Percentiles rank a stretch among this genome's conserved stretches.
These are phyloP conservation scores for Cerceris ruficornis DNA, from an alignment of 2,888 invertebrate species.

Conservation along the genomic window DNA sequence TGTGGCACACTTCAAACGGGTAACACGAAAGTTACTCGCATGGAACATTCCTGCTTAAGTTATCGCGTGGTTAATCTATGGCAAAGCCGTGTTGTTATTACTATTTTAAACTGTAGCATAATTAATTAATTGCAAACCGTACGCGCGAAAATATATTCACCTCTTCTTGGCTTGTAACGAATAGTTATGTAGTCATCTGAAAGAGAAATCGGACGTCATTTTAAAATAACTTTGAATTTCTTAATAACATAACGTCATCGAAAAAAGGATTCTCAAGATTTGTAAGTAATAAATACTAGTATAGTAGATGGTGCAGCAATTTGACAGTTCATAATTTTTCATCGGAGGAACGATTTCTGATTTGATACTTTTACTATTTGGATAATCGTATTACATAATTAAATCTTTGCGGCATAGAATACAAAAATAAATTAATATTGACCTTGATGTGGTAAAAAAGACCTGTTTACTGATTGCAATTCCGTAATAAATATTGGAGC, in stretches of 20 bases:
- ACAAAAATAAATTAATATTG: too few relatives aligned
- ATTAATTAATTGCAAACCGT: constrained; percentile 29
- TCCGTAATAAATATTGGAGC: too few relatives aligned
- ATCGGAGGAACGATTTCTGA: too few relatives aligned
- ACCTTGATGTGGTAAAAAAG: too few relatives aligned
- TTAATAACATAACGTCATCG: constrained; percentile 1
- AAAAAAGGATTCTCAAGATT: background rate
- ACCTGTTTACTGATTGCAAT: too few relatives aligned
- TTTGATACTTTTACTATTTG: too few relatives aligned
- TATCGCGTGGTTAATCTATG: constrained; percentile 30
- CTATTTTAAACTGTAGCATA: constrained; percentile 31
- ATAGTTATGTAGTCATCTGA: constrained; percentile 96
- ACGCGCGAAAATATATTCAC: constrained; percentile 84
- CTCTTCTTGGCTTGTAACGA: constrained; percentile 95
- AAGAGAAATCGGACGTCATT: constrained; percentile 70
- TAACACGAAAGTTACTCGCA: constrained; percentile 18
- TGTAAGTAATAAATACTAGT: background rate
- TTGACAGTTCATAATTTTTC: too few relatives aligned
- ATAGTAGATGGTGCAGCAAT: too few relatives aligned
- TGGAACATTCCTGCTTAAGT: constrained; percentile 7
- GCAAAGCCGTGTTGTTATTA: constrained; percentile 48
- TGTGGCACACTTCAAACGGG: constrained; percentile 8
- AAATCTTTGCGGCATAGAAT: too few relatives aligned
- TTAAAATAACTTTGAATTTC: background rate
- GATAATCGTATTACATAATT: too few relatives aligned